Evolutionary conservation across 2,888 invertebrate species (phyloP).

Genomic region (Syrista parreyssii): DNA sequence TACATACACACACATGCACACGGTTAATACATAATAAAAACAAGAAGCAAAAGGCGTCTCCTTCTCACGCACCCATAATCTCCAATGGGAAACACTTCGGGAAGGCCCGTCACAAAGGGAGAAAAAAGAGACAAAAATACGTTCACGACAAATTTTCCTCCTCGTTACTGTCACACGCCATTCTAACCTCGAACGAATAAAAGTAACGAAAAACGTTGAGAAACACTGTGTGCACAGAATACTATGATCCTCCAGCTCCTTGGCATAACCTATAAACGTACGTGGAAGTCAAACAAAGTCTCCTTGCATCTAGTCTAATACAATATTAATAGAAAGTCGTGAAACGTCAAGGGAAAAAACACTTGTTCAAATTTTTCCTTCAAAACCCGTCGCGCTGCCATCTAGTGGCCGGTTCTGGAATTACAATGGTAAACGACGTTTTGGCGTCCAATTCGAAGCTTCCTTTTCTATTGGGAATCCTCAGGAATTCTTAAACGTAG

Average conservation of each 20-base stretch:
- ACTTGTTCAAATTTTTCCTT: neutral
- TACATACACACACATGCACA: conserved; percentile 3
- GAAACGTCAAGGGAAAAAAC: neutral
- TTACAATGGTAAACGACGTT: neutral
- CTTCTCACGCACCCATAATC: neutral
- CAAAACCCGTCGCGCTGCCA: neutral
- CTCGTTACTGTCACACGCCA: neutral
- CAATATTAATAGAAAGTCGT: neutral
- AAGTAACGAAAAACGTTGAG: neutral
- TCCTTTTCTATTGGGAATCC: neutral
- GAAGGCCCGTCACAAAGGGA: neutral
- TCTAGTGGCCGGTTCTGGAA: neutral
- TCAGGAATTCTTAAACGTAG: neutral
- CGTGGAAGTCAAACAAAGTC: neutral
- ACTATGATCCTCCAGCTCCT: neutral
- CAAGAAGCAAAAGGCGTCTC: neutral
- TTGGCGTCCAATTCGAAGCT: neutral
- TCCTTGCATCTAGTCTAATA: neutral
- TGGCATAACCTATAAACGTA: neutral
- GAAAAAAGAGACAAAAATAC: neutral
- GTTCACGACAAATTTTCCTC: neutral
- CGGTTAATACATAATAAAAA: neutral
- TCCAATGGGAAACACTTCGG: neutral
- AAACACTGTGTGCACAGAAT: neutral
- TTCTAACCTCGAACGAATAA: neutral